phyloP scores from a whole-genome alignment of 2,113 vertebrate species.

The Lutjanus erythropterus region DNA sequence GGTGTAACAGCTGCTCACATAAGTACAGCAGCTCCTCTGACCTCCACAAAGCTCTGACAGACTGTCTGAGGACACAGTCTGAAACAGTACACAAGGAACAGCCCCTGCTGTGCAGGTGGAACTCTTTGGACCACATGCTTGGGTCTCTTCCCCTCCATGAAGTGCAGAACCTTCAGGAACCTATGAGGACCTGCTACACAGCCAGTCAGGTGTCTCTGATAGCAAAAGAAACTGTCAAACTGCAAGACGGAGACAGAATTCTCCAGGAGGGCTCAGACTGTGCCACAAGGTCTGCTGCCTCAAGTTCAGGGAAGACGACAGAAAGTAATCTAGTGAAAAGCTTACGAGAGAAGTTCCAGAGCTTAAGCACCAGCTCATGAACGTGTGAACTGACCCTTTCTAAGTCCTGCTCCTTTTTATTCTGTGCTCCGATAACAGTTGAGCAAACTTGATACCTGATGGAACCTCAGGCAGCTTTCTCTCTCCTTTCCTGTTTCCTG shows the following conservation, averaged over 20 bases:
- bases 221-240: constrained; percentile 66
- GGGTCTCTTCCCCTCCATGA: constrained; percentile 68
- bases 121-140: constrained; percentile 78
- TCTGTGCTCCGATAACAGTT: too few species aligned
- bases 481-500: too few species aligned
- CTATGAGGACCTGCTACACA: constrained; percentile 58
- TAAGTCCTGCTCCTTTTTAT: too few species aligned
- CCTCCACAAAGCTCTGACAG: constrained; percentile 37
- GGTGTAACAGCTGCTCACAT: constrained; percentile 56
- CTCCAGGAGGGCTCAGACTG: constrained; percentile 50
- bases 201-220: constrained; percentile 78
- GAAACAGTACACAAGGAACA: constrained; percentile 2
- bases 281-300: constrained; percentile 41
- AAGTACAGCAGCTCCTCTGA: constrained; percentile 55
- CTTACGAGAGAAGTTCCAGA: constrained; percentile 94
- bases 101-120: constrained; percentile 76
- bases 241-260: constrained; percentile 16
- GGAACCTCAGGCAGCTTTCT: too few species aligned
- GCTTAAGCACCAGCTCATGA: constrained; percentile 85
- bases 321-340: constrained; percentile 88
- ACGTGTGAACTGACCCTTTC: constrained; percentile 22
- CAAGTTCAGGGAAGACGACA: constrained; percentile 53
- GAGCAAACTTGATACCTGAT: too few species aligned
- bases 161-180: constrained; percentile 68
- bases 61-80: constrained; percentile 17